Percentiles rank a stretch among this genome's conserved stretches.
Conservation (phyloP, 2,113 vertebrate species). For the Reinhardtius hippoglossoides region DNA sequence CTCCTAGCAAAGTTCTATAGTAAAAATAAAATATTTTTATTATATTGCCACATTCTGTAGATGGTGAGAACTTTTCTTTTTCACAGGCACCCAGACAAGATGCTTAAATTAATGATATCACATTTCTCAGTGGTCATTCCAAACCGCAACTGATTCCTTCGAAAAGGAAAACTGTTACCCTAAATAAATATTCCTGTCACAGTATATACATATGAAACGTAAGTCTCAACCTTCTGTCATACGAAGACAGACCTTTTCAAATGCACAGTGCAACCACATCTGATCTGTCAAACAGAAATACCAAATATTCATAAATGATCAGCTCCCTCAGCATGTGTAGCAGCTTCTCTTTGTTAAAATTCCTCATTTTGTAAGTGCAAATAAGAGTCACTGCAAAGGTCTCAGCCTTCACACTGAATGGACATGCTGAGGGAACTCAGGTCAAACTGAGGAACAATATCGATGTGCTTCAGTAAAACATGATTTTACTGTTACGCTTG, state of each 20-base stretch:
- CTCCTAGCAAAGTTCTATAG: background rate
- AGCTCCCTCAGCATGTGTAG: conserved; percentile 24
- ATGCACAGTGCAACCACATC: background rate
- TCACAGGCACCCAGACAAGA: conserved; percentile 38
- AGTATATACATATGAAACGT: conserved; percentile 6
- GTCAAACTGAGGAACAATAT: background rate
- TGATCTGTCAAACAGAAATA: background rate
- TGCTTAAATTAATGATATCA: background rate
- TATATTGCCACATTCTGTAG: conserved; percentile 45
- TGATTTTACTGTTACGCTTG: background rate
- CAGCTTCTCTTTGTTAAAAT: conserved; percentile 35
- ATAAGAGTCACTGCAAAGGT: conserved; percentile 9
- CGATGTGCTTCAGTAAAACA: conserved; percentile 1
- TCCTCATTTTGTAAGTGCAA: conserved; percentile 22
- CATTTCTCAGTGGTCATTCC: background rate
- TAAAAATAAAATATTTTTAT: conserved; percentile 25
- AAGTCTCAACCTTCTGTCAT: conserved; percentile 4
- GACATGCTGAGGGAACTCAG: background rate
- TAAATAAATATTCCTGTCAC: conserved; percentile 61
- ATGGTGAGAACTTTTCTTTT: conserved; percentile 7
- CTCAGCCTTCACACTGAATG: background rate
- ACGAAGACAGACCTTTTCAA: background rate
- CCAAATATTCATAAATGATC: background rate
- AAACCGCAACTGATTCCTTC: conserved; percentile 6
- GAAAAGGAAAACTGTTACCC: background rate